Conservation (phyloP, 2,113 vertebrate genomes). For the Forbesichthys agassizii region DNA sequence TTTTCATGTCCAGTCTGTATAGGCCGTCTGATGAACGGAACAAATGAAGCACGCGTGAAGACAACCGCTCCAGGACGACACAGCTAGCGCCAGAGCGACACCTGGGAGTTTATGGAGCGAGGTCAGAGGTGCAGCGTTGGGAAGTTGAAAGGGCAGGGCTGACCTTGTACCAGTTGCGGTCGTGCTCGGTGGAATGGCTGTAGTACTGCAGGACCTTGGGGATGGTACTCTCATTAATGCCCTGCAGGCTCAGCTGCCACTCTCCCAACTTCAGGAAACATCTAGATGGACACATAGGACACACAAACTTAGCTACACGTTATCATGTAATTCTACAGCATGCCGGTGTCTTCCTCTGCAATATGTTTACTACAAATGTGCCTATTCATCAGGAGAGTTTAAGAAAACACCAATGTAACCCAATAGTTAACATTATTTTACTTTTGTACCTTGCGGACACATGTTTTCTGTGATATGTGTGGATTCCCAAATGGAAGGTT, state of each 20-base stretch:
- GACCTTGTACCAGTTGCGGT: conserved; percentile 99
- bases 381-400: background rate
- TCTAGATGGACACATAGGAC: conserved; percentile 63
- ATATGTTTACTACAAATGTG: background rate
- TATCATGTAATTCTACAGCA: background rate
- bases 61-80: too few relatives aligned
- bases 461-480: too few relatives aligned
- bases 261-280: conserved; percentile 97
- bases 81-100: conserved; percentile 8
- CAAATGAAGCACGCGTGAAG: conserved; percentile 11
- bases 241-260: conserved; percentile 97
- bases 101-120: conserved; percentile 44
- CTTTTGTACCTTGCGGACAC: too few relatives aligned
- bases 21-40: conserved; percentile 15
- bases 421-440: background rate
- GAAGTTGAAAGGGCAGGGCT: conserved; percentile 29
- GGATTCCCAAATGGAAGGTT: too few relatives aligned
- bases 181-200: conserved; percentile 94
- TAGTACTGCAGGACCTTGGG: conserved; percentile 97
- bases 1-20: conserved; percentile 18
- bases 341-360: too few relatives aligned
- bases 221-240: conserved; percentile 98
- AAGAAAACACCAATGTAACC: background rate
- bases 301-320: background rate
- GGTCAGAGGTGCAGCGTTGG: conserved; percentile 38